A percentile compares a stretch with the other conserved stretches of the same genome.
Evolutionary conservation across 2,888 invertebrate species (phyloP).

Genomic region (Apodemia hepburni): DNA sequence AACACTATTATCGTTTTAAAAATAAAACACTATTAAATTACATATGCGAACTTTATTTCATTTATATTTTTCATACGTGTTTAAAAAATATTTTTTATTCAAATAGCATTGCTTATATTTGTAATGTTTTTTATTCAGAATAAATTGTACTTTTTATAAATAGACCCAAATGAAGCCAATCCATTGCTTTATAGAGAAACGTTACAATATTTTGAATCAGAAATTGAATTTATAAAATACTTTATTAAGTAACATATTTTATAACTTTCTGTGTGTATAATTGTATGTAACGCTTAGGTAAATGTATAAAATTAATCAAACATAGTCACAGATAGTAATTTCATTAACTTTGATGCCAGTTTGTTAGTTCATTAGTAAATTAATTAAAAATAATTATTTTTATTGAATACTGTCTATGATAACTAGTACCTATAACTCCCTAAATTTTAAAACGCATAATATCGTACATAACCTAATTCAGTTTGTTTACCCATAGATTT

Average conservation of each 20-base stretch:
- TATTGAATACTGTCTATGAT: not conserved
- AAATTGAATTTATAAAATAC: constrained; percentile 14
- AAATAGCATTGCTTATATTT: no score
- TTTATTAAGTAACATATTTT: constrained; percentile 9
- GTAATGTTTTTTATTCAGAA: no score
- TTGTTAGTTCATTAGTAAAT: constrained; percentile 1
- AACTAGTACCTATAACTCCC: not conserved
- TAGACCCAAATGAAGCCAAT: not conserved
- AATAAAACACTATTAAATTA: no score
- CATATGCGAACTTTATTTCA: no score
- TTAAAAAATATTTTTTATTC: no score
- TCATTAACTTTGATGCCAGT: not conserved
- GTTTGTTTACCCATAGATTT: not conserved
- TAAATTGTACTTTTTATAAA: not conserved
- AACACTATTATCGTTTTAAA: not conserved
- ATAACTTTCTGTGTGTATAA: constrained; percentile 15
- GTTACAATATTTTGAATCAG: constrained; percentile 9
- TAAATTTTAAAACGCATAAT: not conserved
- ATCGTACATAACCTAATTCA: not conserved
- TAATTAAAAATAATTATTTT: not conserved
- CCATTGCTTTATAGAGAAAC: not conserved
- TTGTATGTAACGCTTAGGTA: constrained; percentile 9
- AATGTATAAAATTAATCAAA: constrained; percentile 9
- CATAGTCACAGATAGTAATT: constrained; percentile 3
- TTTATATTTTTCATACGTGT: no score